These are phyloP conservation scores for Channa striata DNA, from an alignment of 2,797 vertebrate genomes.

Conservation along the genomic window DNA sequence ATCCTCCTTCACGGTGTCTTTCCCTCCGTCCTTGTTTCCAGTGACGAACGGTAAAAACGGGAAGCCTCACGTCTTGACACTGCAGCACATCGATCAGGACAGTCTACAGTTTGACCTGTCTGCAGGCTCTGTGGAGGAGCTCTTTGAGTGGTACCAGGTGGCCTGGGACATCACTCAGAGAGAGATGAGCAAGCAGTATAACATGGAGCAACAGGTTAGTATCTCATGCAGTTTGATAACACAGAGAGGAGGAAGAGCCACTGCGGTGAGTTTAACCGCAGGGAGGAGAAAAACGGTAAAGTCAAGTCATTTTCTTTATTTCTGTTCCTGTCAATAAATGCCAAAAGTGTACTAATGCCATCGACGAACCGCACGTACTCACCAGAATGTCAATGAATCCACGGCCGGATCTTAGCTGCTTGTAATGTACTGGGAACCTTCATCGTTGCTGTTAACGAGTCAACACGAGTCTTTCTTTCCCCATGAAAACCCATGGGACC, in stretches of 20 bases:
- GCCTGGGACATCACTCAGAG: constrained; percentile 92
- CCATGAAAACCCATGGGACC: too few species aligned
- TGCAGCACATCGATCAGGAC: constrained; percentile 87
- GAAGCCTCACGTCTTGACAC: constrained; percentile 88
- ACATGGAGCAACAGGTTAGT: constrained; percentile 81
- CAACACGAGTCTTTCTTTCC: too few species aligned
- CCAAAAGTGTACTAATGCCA: too few species aligned
- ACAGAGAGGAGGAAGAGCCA: background rate
- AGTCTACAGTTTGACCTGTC: constrained; percentile 90
- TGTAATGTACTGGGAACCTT: too few species aligned
- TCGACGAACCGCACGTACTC: too few species aligned
- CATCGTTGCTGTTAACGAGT: too few species aligned
- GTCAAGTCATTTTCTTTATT: too few species aligned
- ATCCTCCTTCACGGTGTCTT: background rate
- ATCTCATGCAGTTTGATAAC: background rate
- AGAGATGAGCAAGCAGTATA: constrained; percentile 86
- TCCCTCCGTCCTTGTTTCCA: constrained; percentile 57
- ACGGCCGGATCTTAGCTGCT: too few species aligned
- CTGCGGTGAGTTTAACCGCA: background rate
- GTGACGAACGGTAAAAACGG: constrained; percentile 90
- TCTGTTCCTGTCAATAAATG: too few species aligned
- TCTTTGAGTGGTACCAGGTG: constrained; percentile 94
- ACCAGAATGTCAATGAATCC: too few species aligned
- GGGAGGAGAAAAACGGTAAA: background rate
- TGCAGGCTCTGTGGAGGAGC: constrained; percentile 89